Percentiles rank a stretch among this genome's conserved stretches.
Conservation (phyloP, 2,797 vertebrate genomes). For the Platyrinchus mystaceus region DNA sequence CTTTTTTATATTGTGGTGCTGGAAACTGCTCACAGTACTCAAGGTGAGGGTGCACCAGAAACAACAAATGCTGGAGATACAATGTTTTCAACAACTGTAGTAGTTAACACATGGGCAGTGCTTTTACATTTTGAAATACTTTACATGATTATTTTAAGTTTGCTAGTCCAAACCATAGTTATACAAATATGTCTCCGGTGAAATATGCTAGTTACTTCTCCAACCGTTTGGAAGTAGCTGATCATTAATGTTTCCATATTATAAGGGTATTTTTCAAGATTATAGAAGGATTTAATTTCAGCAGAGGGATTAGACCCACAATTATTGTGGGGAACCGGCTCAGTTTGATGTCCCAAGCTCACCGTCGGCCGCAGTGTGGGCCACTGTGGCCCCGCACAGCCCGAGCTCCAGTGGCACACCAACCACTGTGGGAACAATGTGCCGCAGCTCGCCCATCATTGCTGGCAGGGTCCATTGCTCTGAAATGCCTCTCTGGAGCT, state of each 20-base stretch:
- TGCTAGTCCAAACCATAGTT: not conserved
- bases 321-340: not conserved
- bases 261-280: not conserved
- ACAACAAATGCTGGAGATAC: not conserved
- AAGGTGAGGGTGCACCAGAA: not conserved
- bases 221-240: not conserved
- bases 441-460: slow-evolving; percentile 74
- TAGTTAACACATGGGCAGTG: not conserved
- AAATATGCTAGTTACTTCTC: not conserved
- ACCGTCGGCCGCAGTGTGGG: slow-evolving; percentile 67
- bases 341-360: not conserved
- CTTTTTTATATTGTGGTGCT: not conserved
- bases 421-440: slow-evolving; percentile 76
- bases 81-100: not conserved
- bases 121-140: not conserved
- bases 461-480: slow-evolving; percentile 65
- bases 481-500: slow-evolving; percentile 68
- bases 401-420: slow-evolving; percentile 84
- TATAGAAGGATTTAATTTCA: not conserved
- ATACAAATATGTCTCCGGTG: not conserved
- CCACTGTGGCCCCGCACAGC: slow-evolving; percentile 71
- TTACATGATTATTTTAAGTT: not conserved
- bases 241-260: not conserved
- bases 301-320: not conserved
- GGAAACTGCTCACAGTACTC: not conserved